A percentile compares a stretch with the other conserved stretches of the same genome.
These are phyloP conservation scores for Drosophila siamana DNA, from an alignment of 2,888 invertebrate genomes.

Conservation along the genomic window DNA sequence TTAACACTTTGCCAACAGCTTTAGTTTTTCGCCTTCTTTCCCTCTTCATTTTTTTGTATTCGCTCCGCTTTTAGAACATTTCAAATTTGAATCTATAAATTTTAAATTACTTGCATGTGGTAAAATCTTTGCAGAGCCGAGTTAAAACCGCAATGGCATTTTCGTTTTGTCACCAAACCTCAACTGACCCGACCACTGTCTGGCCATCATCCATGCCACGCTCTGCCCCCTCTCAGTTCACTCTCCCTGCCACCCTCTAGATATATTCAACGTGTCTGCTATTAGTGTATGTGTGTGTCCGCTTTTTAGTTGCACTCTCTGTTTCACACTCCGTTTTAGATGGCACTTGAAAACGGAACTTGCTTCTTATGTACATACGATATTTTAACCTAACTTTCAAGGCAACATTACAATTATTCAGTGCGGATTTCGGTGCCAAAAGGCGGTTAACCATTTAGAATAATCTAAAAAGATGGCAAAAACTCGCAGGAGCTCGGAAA, in stretches of 20 bases:
- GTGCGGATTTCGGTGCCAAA: no score
- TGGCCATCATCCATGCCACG: constrained; percentile 39
- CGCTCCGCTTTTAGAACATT: constrained; percentile 43
- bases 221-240: neutral
- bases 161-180: constrained; percentile 56
- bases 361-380: constrained; percentile 24
- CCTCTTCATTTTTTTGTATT: constrained; percentile 5
- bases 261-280: neutral
- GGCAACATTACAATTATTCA: constrained; percentile 29
- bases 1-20: constrained; percentile 39
- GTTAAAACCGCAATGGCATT: constrained; percentile 48
- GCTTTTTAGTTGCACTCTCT: no score
- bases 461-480: constrained; percentile 6
- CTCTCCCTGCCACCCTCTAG: no score
- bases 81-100: constrained; percentile 63
- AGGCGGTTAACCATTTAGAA: constrained; percentile 23
- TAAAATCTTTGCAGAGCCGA: constrained; percentile 50
- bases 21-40: constrained; percentile 4
- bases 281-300: neutral
- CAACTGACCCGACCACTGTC: constrained; percentile 38
- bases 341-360: constrained; percentile 34
- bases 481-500: neutral
- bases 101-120: constrained; percentile 59
- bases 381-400: constrained; percentile 30
- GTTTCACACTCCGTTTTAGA: constrained; percentile 13